Percentiles rank a stretch among this genome's conserved stretches.
These are phyloP conservation scores for Actinernus sp. DNA, from an alignment of 92 coral and sea anemone species.

Conservation along the genomic window DNA sequence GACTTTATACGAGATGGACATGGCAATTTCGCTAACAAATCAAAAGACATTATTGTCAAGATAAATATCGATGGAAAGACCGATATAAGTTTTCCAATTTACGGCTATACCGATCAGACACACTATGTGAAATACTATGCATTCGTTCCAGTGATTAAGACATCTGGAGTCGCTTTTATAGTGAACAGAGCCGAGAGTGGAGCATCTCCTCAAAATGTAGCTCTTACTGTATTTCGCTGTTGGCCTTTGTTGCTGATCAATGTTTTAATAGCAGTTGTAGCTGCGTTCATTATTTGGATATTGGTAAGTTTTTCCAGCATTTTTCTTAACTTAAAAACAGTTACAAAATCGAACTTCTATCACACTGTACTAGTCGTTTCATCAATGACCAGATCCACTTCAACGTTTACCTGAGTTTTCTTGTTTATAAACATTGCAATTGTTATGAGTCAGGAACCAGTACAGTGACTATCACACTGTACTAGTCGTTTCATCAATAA, in stretches of 20 bases:
- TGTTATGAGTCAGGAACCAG: too few species aligned
- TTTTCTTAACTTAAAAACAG: too few species aligned
- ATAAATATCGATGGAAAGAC: slow-evolving; percentile 40
- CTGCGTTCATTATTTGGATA: slow-evolving; percentile 78
- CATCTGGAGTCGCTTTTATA: slow-evolving; percentile 81
- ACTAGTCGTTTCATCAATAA: too few species aligned
- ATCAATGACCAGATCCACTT: too few species aligned
- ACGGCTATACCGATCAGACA: slow-evolving; percentile 75
- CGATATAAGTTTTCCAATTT: slow-evolving; percentile 74
- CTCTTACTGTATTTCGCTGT: slow-evolving; percentile 39
- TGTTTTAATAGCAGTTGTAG: slow-evolving; percentile 54
- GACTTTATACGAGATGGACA: slow-evolving; percentile 67
- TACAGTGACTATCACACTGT: too few species aligned
- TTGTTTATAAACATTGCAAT: too few species aligned
- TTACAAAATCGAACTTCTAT: too few species aligned
- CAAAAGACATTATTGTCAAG: slow-evolving; percentile 57
- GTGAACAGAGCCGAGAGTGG: slow-evolving; percentile 43
- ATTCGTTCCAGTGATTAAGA: slow-evolving; percentile 64
- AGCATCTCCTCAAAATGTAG: slow-evolving; percentile 49
- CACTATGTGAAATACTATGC: slow-evolving; percentile 51
- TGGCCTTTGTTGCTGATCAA: slow-evolving; percentile 73
- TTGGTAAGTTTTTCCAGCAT: too few species aligned
- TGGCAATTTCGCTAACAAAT: slow-evolving; percentile 47
- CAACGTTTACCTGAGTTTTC: too few species aligned
- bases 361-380: too few species aligned